Base-by-base conservation (phyloP, 37 sponge, comb jelly and placozoan species). In the Hexactinellida sp. region DNA sequence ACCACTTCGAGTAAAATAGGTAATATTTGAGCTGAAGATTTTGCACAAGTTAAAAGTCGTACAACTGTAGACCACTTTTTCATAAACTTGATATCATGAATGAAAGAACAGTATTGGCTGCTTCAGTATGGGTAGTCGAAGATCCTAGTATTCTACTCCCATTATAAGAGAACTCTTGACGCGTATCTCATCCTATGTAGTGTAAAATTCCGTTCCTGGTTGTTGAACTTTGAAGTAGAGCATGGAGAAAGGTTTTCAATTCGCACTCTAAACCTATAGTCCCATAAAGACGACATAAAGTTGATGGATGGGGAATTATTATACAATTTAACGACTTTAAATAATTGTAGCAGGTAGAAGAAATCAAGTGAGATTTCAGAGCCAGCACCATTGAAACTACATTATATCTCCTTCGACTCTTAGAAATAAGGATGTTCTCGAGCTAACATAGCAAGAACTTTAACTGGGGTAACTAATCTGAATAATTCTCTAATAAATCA, bases 211-310 rank as follows among this genome's bases (percentile, higher is more conserved):
- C n/a, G n/a, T n/a, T n/a, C n/a, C n/a, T n/a, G n/a, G n/a, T n/a
- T n/a, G n/a, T n/a, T n/a, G n/a, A 41, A 41, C 47, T 41, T 41
- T 41, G 5, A 5, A 63, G 76, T 63, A 63, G 76, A 63, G 76
- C 76, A 63, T 21, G 3, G 19, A 63, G 76, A 63, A 21, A 63
- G 76, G 76, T 63, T 47, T 47, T 16, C 52, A 47, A 47, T 16
- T 47, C 32, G 34, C 76, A 63, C 76, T 63, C 76, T n/a, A 63
- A 63, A n/a, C 76, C 34, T 63, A 63, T 63, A 32, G 76, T 63
- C 76, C 76, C 76, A n/a, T 63, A 63, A 63, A 32, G 76, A 63
- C 76, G 76, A 63, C 76, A 23, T 63, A 63, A 63, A 63, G 76
- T 63, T 63, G 76, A 63, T 63, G 76, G 34, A n/a, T 63, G 76